phyloP scores from a whole-genome alignment of 2,113 vertebrate genomes.

The Aplodontia rufa region DNA sequence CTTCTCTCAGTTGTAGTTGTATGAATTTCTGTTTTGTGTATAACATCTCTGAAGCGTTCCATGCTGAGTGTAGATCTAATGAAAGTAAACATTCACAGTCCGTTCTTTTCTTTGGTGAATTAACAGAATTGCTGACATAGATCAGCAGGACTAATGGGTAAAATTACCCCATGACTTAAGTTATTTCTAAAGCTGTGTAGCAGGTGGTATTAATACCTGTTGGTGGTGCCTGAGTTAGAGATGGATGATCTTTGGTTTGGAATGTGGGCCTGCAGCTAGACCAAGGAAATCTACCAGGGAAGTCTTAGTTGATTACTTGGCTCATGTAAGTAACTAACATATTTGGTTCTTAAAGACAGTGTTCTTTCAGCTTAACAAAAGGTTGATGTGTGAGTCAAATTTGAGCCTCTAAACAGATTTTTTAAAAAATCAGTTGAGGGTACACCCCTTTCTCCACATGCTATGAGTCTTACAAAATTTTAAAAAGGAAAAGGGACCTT shows the following conservation, averaged over 20 bases:
- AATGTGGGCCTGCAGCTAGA: neutral
- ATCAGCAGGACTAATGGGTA: neutral
- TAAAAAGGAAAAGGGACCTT: neutral
- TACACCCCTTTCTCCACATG: neutral
- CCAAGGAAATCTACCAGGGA: neutral
- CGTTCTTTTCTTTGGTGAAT: neutral
- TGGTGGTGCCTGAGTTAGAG: neutral
- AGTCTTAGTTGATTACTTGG: constrained; percentile 25
- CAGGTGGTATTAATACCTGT: constrained; percentile 8
- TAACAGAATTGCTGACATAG: constrained; percentile 34
- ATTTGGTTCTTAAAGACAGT: neutral
- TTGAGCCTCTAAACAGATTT: neutral
- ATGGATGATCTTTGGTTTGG: neutral
- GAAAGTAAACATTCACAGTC: constrained; percentile 39
- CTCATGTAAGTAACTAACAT: neutral
- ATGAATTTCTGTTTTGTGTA: constrained; percentile 32
- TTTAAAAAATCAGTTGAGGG: neutral
- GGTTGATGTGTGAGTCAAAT: neutral
- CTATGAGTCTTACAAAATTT: neutral
- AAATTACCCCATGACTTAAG: neutral
- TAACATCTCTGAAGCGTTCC: neutral
- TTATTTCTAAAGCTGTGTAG: constrained; percentile 24
- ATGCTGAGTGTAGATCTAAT: constrained; percentile 39
- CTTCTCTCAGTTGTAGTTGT: constrained; percentile 9
- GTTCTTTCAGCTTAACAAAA: neutral